A percentile compares a stretch with the other conserved stretches of the same genome.
These are phyloP conservation scores for Istiophorus platypterus DNA, from an alignment of 2,113 vertebrate species.

Conservation along the genomic window DNA sequence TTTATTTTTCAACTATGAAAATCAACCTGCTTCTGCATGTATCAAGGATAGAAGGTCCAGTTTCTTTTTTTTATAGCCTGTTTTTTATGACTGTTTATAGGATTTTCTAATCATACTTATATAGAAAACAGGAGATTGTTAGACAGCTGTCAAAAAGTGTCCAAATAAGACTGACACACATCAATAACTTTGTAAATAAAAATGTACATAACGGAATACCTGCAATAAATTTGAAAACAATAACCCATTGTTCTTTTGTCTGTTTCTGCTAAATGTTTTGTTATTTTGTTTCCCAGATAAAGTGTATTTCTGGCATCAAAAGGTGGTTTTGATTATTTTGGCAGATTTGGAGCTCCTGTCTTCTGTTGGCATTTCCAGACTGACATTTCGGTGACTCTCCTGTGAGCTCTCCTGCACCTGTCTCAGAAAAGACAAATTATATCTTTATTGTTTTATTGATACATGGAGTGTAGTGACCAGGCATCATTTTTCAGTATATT, in stretches of 20 bases:
- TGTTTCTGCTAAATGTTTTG: slow-evolving; percentile 25
- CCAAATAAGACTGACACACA: slow-evolving; percentile 61
- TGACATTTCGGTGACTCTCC: no score
- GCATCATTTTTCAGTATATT: background rate
- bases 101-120: slow-evolving; percentile 75
- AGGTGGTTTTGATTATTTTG: background rate
- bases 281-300: background rate
- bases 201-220: slow-evolving; percentile 82
- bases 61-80: slow-evolving; percentile 71
- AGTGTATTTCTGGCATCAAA: background rate
- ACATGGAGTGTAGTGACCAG: background rate
- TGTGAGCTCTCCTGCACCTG: no score
- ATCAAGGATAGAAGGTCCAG: slow-evolving; percentile 66
- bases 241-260: slow-evolving; percentile 31
- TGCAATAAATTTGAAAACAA: slow-evolving; percentile 81
- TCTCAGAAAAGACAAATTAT: no score
- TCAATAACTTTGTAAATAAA: slow-evolving; percentile 83
- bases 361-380: background rate
- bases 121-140: slow-evolving; percentile 65
- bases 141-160: slow-evolving; percentile 64
- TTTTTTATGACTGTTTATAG: slow-evolving; percentile 72
- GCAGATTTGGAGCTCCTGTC: background rate
- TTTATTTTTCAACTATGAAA: slow-evolving; percentile 85
- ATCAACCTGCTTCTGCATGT: slow-evolving; percentile 69
- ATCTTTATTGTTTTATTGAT: background rate